Conservation (phyloP, 2,113 vertebrate genomes). For the Oriolus oriolus region DNA sequence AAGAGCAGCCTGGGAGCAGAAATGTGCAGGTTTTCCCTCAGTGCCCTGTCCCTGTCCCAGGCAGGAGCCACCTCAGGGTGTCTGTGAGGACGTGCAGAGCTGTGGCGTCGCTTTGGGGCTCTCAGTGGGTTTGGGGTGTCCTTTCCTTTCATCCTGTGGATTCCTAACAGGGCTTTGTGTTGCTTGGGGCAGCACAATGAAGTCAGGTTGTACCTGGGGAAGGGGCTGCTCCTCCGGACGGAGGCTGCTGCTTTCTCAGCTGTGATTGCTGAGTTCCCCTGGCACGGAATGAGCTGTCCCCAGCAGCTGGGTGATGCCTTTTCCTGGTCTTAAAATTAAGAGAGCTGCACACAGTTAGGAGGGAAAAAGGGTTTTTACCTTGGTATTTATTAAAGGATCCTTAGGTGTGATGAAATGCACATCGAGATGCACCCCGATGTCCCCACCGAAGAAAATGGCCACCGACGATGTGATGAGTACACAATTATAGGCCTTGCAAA, state of each 20-base stretch:
- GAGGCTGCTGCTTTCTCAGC: not conserved
- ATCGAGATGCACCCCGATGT: too few relatives aligned
- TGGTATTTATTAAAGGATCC: too few relatives aligned
- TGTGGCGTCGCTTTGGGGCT: not conserved
- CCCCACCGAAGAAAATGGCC: too few relatives aligned
- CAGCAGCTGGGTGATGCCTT: not conserved
- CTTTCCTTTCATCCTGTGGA: not conserved
- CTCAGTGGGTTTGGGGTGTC: not conserved
- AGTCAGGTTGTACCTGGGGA: not conserved
- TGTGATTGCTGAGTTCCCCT: not conserved
- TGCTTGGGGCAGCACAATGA: not conserved
- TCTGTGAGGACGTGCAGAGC: not conserved
- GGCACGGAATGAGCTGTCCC: not conserved
- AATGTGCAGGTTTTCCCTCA: not conserved
- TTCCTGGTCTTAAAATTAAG: too few relatives aligned
- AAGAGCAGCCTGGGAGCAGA: not conserved
- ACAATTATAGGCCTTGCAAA: too few relatives aligned
- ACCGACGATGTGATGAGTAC: too few relatives aligned
- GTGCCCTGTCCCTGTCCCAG: not conserved
- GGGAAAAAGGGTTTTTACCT: too few relatives aligned
- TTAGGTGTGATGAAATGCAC: too few relatives aligned
- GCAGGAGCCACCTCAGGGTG: not conserved
- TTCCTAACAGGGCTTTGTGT: not conserved
- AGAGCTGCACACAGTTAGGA: too few relatives aligned
- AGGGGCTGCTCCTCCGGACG: not conserved